Evolutionary conservation across 2,797 vertebrate genomes (phyloP).

Genomic region (Argya squamiceps): DNA sequence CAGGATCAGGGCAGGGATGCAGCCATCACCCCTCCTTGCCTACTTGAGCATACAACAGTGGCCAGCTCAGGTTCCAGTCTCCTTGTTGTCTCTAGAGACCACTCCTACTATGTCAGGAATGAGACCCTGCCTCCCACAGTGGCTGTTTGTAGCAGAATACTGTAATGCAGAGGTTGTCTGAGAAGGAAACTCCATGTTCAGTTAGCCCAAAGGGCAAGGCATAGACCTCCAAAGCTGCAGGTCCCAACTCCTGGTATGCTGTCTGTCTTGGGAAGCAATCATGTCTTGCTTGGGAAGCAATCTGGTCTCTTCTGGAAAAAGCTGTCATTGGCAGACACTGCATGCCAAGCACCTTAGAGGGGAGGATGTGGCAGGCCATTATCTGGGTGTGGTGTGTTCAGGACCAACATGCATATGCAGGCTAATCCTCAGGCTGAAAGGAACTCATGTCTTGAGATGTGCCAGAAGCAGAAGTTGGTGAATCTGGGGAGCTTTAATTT

Average conservation of each 20-base stretch:
- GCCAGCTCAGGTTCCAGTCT: background rate
- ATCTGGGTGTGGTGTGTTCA: background rate
- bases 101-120: background rate
- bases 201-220: background rate
- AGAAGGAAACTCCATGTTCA: background rate
- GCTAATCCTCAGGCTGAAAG: background rate
- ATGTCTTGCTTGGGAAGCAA: background rate
- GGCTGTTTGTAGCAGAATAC: background rate
- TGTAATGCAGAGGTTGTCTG: background rate
- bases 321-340: background rate
- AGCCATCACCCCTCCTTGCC: background rate
- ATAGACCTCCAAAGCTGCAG: background rate
- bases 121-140: background rate
- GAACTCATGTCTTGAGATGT: background rate
- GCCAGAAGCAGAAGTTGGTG: background rate
- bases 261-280: background rate
- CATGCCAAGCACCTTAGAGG: background rate
- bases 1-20: background rate
- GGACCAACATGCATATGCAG: background rate
- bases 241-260: rapidly evolving
- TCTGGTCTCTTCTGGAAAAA: background rate
- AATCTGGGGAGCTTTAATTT: background rate
- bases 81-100: background rate
- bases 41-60: background rate
- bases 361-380: rapidly evolving